A percentile compares a stretch with the other conserved stretches of the same genome.
Conservation (phyloP, 2,797 vertebrate species). For the Danio jaintianensis region DNA sequence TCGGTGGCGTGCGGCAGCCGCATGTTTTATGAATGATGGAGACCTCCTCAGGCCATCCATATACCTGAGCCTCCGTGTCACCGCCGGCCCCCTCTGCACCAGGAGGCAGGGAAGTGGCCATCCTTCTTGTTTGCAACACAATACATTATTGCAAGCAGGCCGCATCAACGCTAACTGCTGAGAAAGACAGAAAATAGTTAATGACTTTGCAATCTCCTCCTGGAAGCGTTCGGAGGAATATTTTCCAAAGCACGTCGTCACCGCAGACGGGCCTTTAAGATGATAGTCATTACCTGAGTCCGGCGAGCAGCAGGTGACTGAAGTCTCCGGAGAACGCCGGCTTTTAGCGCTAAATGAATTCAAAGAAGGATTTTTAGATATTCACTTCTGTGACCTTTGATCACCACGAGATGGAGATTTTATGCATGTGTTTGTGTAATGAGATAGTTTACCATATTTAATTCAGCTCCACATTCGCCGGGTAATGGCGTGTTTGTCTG, state of each 20-base stretch:
- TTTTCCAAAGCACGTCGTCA: constrained; percentile 36
- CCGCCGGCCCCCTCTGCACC: constrained; percentile 64
- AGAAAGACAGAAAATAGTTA: constrained; percentile 67
- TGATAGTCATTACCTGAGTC: constrained; percentile 53
- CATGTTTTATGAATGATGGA: constrained; percentile 86
- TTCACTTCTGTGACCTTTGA: constrained; percentile 71
- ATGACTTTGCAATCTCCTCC: constrained; percentile 66
- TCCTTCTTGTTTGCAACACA: constrained; percentile 83
- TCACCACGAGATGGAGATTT: constrained; percentile 74
- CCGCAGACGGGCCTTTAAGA: constrained; percentile 52
- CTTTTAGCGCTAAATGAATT: constrained; percentile 63
- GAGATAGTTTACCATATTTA: constrained; percentile 77
- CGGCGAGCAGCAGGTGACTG: constrained; percentile 56
- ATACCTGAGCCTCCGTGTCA: constrained; percentile 67
- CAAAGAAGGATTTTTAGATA: constrained; percentile 54
- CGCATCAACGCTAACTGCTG: constrained; percentile 66
- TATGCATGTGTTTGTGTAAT: constrained; percentile 78
- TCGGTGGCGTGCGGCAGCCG: constrained; percentile 74
- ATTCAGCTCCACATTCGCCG: constrained; percentile 74
- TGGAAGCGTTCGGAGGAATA: constrained; percentile 61
- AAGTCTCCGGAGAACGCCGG: constrained; percentile 39
- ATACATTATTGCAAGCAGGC: constrained; percentile 76
- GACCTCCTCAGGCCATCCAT: constrained; percentile 81
- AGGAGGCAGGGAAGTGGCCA: constrained; percentile 80
- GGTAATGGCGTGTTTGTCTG: constrained; percentile 81